Conservation (phyloP, 1,140 invertebrate species). For the Epicauta chinensis region DNA sequence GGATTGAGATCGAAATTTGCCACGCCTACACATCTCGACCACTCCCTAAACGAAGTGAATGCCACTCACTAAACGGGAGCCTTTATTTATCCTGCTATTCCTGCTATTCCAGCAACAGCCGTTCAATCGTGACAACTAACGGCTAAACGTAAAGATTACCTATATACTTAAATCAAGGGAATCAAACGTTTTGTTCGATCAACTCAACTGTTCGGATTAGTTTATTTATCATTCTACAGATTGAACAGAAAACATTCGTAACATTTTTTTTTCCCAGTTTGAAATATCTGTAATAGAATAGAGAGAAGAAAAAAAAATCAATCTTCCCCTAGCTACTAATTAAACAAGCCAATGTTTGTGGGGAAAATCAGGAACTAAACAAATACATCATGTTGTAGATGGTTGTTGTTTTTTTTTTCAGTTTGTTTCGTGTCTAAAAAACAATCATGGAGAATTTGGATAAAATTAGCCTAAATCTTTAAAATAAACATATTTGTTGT, state of each 20-base stretch:
- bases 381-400: too few species aligned
- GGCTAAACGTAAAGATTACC: slow-evolving; percentile 11
- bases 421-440: slow-evolving; percentile 6
- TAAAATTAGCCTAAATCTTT: too few species aligned
- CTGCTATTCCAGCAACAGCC: slow-evolving; percentile 17
- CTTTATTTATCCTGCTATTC: slow-evolving; percentile 18
- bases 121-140: slow-evolving; percentile 13
- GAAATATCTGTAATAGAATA: too few species aligned
- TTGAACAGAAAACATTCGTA: too few species aligned
- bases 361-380: too few species aligned
- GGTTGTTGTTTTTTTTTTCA: neutral
- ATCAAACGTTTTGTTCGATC: slow-evolving; percentile 7
- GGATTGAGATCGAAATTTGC: slow-evolving; percentile 19
- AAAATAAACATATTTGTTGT: too few species aligned
- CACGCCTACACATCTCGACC: slow-evolving; percentile 17
- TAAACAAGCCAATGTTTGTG: too few species aligned
- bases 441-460: too few species aligned
- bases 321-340: too few species aligned
- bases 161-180: slow-evolving; percentile 12
- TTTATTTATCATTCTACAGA: slow-evolving; percentile 9
- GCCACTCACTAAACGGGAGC: slow-evolving; percentile 17
- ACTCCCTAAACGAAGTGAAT: slow-evolving; percentile 17
- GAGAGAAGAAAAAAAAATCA: too few species aligned
- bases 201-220: slow-evolving; percentile 11
- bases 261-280: too few species aligned